phyloP scores from a whole-genome alignment of 2,797 vertebrate species.

The Eutrigla gurnardus region DNA sequence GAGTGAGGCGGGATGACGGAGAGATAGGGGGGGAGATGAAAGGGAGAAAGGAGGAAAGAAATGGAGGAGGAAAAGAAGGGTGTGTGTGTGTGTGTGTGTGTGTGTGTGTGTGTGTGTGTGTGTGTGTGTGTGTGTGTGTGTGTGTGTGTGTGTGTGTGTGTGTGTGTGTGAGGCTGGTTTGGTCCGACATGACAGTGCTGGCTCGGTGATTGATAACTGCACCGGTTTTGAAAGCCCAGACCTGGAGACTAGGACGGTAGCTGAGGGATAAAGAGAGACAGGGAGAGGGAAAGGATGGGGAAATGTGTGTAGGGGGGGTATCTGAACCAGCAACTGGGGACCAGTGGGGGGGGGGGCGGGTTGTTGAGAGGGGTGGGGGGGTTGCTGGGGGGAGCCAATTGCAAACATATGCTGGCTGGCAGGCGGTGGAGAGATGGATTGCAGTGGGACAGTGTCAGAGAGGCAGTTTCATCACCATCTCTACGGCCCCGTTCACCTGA shows the following conservation, averaged over 20 bases:
- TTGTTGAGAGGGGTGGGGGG: conserved; percentile 78
- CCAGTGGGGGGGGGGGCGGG: conserved; percentile 82
- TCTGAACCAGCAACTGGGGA: conserved; percentile 89
- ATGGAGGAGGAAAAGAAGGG: conserved; percentile 14
- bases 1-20: conserved; percentile 51
- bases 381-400: conserved; percentile 92
- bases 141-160: conserved; percentile 26
- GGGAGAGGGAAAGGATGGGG: conserved; percentile 37
- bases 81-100: neutral
- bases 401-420: conserved; percentile 99
- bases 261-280: conserved; percentile 88
- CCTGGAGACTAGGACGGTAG: conserved; percentile 92
- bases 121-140: conserved; percentile 34
- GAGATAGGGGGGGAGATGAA: conserved; percentile 49
- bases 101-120: conserved; percentile 22
- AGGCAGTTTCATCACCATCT: conserved; percentile 98
- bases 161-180: conserved; percentile 80
- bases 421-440: conserved; percentile 98
- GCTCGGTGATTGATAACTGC: conserved; percentile 97
- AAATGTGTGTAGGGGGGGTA: conserved; percentile 20
- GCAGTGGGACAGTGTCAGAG: conserved; percentile 96
- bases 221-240: conserved; percentile 93
- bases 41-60: conserved; percentile 23
- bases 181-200: conserved; percentile 91
- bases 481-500: conserved; percentile 96